phyloP scores from a whole-genome alignment of 2,113 vertebrate species.

The Hippocampus barbouri region DNA sequence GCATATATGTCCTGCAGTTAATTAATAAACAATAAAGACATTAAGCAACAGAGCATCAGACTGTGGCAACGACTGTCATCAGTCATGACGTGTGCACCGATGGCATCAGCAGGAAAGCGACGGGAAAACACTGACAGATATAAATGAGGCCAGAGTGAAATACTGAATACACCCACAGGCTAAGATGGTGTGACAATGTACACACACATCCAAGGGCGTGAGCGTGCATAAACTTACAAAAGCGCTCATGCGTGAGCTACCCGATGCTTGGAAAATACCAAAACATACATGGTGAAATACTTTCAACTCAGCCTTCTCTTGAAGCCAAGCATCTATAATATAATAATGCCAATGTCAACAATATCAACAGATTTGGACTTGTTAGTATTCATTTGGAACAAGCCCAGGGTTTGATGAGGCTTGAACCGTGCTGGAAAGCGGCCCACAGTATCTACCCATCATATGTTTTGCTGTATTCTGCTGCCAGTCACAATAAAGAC shows the following conservation, averaged over 20 bases:
- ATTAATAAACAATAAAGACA: slow-evolving; percentile 72
- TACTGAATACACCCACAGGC: slow-evolving; percentile 49
- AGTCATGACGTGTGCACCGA: slow-evolving; percentile 60
- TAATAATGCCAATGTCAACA: slow-evolving; percentile 38
- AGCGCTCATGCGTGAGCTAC: neutral
- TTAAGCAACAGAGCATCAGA: slow-evolving; percentile 62
- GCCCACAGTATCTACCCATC: slow-evolving; percentile 45
- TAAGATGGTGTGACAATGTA: slow-evolving; percentile 32
- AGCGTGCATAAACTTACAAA: slow-evolving; percentile 10
- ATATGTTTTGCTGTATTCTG: neutral
- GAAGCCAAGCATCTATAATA: slow-evolving; percentile 15
- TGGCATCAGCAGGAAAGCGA: slow-evolving; percentile 66
- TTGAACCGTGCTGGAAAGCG: slow-evolving; percentile 52
- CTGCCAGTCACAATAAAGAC: neutral
- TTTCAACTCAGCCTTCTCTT: neutral
- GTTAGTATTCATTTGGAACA: slow-evolving; percentile 61
- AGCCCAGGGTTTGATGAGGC: slow-evolving; percentile 65
- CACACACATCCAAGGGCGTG: slow-evolving; percentile 24
- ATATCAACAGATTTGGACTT: slow-evolving; percentile 32
- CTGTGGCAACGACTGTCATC: slow-evolving; percentile 64
- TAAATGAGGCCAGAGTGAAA: slow-evolving; percentile 51
- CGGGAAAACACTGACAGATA: slow-evolving; percentile 58
- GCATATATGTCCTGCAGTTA: slow-evolving; percentile 69
- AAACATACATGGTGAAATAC: slow-evolving; percentile 1
- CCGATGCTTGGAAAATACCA: neutral